Evolutionary conservation across 2,113 vertebrate genomes (phyloP), one percentile per base, ranked within the genome.

Genomic region (Fregetta grallaria): DNA sequence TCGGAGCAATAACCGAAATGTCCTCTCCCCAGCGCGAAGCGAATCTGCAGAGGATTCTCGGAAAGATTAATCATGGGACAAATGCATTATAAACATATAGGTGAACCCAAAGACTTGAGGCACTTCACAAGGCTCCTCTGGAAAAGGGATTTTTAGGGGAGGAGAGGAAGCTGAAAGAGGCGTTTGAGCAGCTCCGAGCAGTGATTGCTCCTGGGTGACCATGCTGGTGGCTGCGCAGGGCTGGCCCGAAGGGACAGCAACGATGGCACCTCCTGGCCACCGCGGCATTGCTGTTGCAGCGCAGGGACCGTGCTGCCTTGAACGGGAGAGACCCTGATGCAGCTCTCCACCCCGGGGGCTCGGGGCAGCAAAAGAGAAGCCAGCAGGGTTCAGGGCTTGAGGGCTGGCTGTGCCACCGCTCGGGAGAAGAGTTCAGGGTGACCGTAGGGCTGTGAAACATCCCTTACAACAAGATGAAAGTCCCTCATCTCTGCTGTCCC

Each of bases 301-400:
- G 2, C 1, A 3, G 40, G 55, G 85, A 16, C 75, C 1, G 4
- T 1, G 71, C 18, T 29, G 56, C 32, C 59, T 38, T 2, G 2
- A 7, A 30, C 15, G 52, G 22, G 26, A 78, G 32, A 52, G 50
- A 21, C 50, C 25, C 7, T 6, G 10, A 27, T 5, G 61, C n/a
- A 50, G 21, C 1, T 75, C 17, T 1, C 17, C 34, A 3, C 11
- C 16, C n/a, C 0, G 1, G 56, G 44, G 15, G 22, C 21, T 9
- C 27, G 66, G 45, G 68, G 82, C 58, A 32, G 42, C 29, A 8
- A 7, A 22, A 32, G 42, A 21, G 30, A 34, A 32, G 30, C 14
- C 40, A 8, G 38, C 1, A 5, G 17, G 38, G 22, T 4, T 30
- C 20, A 9, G 77, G 56, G 8, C 30, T 4, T 25, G 58, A 53